Conservation (phyloP, 2,113 vertebrate genomes). For the Pristiophorus japonicus region DNA sequence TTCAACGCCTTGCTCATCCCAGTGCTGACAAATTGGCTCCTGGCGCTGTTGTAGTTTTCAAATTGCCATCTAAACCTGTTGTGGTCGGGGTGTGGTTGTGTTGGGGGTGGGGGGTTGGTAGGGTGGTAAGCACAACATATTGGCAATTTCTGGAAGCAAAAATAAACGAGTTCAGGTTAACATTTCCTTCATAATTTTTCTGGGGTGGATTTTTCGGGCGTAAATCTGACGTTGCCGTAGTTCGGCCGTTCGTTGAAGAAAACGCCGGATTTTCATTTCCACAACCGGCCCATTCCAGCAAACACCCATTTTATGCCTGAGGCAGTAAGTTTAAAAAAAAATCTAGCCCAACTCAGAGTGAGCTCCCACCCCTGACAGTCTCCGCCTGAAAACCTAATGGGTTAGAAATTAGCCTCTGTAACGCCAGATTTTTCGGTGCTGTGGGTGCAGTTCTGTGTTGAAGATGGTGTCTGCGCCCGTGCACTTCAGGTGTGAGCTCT, state of each 20-base stretch:
- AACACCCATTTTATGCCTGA: background rate
- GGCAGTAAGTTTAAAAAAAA: background rate
- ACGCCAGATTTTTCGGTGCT: too few species aligned
- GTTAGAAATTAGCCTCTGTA: too few species aligned
- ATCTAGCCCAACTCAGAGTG: background rate
- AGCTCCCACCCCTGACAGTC: background rate
- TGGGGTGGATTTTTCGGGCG: background rate
- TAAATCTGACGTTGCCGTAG: too few species aligned
- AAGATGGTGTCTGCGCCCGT: too few species aligned
- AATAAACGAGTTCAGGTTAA: too few species aligned
- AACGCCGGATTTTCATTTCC: background rate
- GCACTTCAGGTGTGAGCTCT: too few species aligned
- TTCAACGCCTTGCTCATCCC: background rate
- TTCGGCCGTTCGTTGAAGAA: background rate
- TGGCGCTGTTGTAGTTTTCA: background rate
- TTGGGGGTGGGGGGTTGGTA: too few species aligned
- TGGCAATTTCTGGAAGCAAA: background rate
- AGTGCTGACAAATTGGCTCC: background rate
- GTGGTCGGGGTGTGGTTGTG: too few species aligned
- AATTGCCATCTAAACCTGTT: background rate
- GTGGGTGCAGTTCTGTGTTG: too few species aligned
- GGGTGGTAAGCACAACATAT: background rate
- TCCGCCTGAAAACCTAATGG: too few species aligned
- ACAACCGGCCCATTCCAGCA: background rate
- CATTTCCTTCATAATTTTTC: background rate